These are phyloP conservation scores for Meloe dianella DNA, from an alignment of 2,888 invertebrate species.

Conservation along the genomic window DNA sequence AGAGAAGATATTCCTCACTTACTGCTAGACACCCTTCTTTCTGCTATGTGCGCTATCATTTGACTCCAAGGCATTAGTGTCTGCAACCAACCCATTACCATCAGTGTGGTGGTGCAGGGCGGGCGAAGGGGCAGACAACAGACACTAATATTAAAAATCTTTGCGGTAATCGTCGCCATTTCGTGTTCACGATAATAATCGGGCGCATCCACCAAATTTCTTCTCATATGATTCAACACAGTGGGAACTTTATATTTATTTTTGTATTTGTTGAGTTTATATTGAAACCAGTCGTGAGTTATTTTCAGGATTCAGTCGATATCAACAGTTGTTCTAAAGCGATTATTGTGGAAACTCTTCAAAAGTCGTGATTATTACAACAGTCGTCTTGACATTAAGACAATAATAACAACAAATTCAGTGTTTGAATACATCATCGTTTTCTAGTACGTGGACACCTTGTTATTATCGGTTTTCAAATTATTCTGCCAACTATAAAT, in stretches of 20 bases:
- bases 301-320: too few species aligned
- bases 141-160: too few species aligned
- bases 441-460: neutral
- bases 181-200: too few species aligned
- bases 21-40: neutral
- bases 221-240: neutral
- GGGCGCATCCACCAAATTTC: constrained; percentile 2
- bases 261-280: neutral
- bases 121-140: too few species aligned
- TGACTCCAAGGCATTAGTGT: neutral
- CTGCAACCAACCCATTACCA: neutral
- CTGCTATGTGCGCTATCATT: neutral
- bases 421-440: neutral
- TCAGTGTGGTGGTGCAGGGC: neutral
- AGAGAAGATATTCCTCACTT: neutral
- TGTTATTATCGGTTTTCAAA: neutral
- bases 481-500: constrained; percentile 4
- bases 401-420: neutral
- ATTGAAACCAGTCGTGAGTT: neutral
- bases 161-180: too few species aligned
- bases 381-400: too few species aligned
- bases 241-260: neutral
- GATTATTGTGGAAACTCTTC: neutral
- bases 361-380: too few species aligned
- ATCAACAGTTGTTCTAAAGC: too few species aligned